phyloP scores from a whole-genome alignment of 1,140 invertebrate species.

The Zophobas morio region DNA sequence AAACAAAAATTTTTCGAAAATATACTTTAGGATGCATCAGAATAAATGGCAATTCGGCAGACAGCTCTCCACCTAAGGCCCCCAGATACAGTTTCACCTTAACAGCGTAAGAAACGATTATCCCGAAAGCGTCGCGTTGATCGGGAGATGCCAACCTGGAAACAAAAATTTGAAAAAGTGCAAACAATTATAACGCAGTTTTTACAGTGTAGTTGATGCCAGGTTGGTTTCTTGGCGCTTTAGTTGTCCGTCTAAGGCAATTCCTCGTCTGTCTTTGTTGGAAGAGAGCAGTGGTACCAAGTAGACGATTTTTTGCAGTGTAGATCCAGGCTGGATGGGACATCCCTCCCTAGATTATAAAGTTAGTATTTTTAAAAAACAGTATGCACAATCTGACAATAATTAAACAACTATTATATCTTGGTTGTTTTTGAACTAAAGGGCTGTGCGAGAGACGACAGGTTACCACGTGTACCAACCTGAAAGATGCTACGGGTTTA shows the following conservation, averaged over 20 bases:
- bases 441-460: too few species aligned
- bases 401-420: too few species aligned
- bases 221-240: constrained; percentile 92
- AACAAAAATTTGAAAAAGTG: constrained; percentile 50
- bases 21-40: constrained; percentile 94
- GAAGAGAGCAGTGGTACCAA: constrained; percentile 83
- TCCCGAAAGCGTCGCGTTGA: constrained; percentile 89
- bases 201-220: constrained; percentile 96
- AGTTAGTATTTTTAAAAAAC: too few species aligned
- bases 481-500: too few species aligned
- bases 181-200: not conserved
- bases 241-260: constrained; percentile 95
- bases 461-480: too few species aligned
- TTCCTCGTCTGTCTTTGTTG: constrained; percentile 92
- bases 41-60: constrained; percentile 97
- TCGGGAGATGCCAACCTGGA: constrained; percentile 84
- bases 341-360: constrained; percentile 85
- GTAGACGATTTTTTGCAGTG: constrained; percentile 92
- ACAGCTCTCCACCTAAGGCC: constrained; percentile 92
- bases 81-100: constrained; percentile 97
- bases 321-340: constrained; percentile 94
- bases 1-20: not conserved
- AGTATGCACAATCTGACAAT: too few species aligned
- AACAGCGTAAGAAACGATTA: constrained; percentile 90
- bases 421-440: too few species aligned